Evolutionary conservation across 2,888 invertebrate genomes (phyloP), one percentile per base, ranked within the genome.

Genomic region (Lasioglossum marginatum): DNA sequence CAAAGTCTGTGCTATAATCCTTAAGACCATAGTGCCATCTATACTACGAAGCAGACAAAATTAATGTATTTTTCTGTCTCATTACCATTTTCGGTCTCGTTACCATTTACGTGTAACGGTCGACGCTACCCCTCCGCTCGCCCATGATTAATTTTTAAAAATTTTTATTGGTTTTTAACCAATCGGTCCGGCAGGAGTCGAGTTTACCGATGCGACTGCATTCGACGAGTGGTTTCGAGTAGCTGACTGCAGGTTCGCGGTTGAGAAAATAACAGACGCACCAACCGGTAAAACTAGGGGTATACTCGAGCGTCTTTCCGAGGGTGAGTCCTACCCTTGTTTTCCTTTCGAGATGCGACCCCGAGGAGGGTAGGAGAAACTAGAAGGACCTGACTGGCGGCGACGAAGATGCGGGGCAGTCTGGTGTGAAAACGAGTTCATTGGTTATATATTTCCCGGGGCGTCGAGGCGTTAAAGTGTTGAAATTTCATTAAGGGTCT

Each of bases 341-440:
- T 91, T 91, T 91, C 87, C 86, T 87, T 90, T 86, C 77, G 86
- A 88, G 89, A 88, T 85, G 86, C 79, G 79, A 79, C 83, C 85
- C 85, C 84, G 88, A 87, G 87, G 78, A 90, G 88, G 88, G 80
- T 70, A 81, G 82, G 82, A 85, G 79, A 85, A 57, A 80, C 86
- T 86, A 82, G 89, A 89, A 91, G 90, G 89, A 92, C 83, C 77
- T 89, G 88, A 37, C 52, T 77, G 80, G 63, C 84, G 82, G 88
- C 91, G 88, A 87, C 91, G 91, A 92, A 93, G 92, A 92, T 92
- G 90, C 89, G 88, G 83, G 85, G 88, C 90, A 86, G 86, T 89
- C 90, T 89, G 84, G 93, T 87, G 94, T 93, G 91, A 93, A 94
- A 94, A 94, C 89, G 93, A 94, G 94, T 94, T 94, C 94, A 94